Evolutionary conservation across 1,140 invertebrate species (phyloP).

Genomic region (Drosophila ohnishii): DNA sequence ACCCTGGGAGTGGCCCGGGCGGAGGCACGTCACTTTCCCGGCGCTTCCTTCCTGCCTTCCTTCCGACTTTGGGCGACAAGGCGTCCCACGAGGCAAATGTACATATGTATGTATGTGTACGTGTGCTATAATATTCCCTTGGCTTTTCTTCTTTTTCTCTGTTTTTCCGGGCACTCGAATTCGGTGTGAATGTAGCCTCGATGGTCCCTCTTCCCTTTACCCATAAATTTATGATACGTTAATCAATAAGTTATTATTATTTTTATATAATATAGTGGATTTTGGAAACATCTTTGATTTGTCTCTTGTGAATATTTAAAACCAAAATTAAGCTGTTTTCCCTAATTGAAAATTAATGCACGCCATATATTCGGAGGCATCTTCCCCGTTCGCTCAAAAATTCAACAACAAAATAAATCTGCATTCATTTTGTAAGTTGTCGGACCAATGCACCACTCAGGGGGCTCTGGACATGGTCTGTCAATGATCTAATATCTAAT

Average conservation of each 20-base stretch:
- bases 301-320: background rate
- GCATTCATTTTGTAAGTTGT: constrained; percentile 4
- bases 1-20: constrained; percentile 13
- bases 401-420: constrained; percentile 8
- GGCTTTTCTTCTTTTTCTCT: background rate
- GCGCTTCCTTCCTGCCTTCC: constrained; percentile 5
- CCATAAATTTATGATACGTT: constrained; percentile 9
- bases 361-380: background rate
- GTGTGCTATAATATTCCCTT: background rate
- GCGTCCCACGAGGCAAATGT: constrained; percentile 10
- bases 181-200: background rate
- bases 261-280: too few relatives aligned
- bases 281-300: background rate
- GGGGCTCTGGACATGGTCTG: constrained; percentile 24
- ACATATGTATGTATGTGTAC: constrained; percentile 8
- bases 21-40: constrained; percentile 15
- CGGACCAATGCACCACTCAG: constrained; percentile 26
- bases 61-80: background rate
- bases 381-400: background rate
- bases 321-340: background rate
- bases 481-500: constrained; percentile 32
- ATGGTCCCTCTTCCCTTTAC: background rate
- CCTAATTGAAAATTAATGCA: constrained; percentile 10
- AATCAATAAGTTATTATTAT: constrained; percentile 8
- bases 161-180: background rate